Evolutionary conservation across 1,140 invertebrate species (phyloP), one percentile per base, ranked within the genome.

Genomic region (Brachionus angularis): DNA sequence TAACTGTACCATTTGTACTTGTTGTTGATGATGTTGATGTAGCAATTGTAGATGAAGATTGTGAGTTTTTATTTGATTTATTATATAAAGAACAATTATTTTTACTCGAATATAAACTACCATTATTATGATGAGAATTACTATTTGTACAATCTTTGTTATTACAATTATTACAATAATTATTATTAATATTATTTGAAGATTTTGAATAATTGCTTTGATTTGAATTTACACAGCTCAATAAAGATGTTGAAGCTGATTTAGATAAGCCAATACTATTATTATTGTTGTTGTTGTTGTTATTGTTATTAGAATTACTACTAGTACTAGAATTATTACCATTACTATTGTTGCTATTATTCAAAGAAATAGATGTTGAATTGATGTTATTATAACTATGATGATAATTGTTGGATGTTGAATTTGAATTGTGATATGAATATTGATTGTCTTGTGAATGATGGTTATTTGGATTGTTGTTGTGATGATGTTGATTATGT

Each of bases 111-210:
- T n/a, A n/a, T n/a, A n/a, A n/a, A n/a, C 53, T 10, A 23, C 39
- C 39, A 8, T 23, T 5, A 23, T 33, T 12, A 33, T 58, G 53
- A 21, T 58, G 53, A 58, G 36, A 34, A 27, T 58, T 10, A 39
- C 33, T 23, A n/a, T 29, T 52, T 3, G 53, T 39, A 8, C 53
- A 58, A 39, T 58, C 53, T 42, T 58, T 58, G 21, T 58, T 58
- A 18, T 58, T 58, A 36, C 53, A 58, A 33, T 58, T 58, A 14
- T 58, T 36, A 18, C 53, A 58, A 58, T 39, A 58, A 39, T 58
- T 58, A 36, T 58, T 58, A 12, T 58, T 58, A 29, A 58, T 23
- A 39, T 39, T n/a, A n/a, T n/a, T n/a, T n/a, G n/a, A n/a, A n/a
- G n/a, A n/a, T n/a, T n/a, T 58, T n/a, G 53, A 55, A 12, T 55